Evolutionary conservation across 1,140 invertebrate species (phyloP).

Genomic region (Saccostrea cuccullata): DNA sequence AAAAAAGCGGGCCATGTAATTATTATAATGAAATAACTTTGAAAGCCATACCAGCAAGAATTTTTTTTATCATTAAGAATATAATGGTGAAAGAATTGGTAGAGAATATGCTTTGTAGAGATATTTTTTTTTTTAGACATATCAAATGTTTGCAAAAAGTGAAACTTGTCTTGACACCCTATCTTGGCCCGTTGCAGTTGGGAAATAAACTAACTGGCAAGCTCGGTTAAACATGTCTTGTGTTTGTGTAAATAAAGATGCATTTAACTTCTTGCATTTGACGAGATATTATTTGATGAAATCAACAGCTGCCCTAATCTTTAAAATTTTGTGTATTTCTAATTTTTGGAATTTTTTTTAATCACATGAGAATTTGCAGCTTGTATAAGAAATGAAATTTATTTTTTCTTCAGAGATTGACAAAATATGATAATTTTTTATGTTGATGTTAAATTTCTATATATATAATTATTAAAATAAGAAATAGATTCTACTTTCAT

Average conservation of each 20-base stretch:
- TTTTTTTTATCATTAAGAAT: not conserved
- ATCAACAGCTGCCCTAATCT: constrained; percentile 32
- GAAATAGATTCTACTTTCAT: not conserved
- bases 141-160: constrained; percentile 34
- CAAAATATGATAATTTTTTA: not conserved
- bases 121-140: constrained; percentile 1
- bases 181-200: constrained; percentile 18
- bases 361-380: constrained; percentile 22
- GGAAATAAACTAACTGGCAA: constrained; percentile 24
- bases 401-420: not conserved
- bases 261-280: constrained; percentile 37
- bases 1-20: not conserved
- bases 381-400: not conserved
- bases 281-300: constrained; percentile 38
- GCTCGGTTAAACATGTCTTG: constrained; percentile 15
- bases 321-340: constrained; percentile 16
- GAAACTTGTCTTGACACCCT: constrained; percentile 18
- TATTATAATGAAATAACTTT: constrained; percentile 13
- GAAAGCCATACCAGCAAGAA: not conserved
- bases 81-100: not conserved
- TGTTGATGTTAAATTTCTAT: no score
- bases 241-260: constrained; percentile 36
- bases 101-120: not conserved
- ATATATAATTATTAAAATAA: no score
- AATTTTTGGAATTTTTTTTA: constrained; percentile 12